A percentile compares a stretch with the other conserved stretches of the same genome.
phyloP scores from a whole-genome alignment of 1,140 invertebrate genomes.

The Euborellia annulipes region DNA sequence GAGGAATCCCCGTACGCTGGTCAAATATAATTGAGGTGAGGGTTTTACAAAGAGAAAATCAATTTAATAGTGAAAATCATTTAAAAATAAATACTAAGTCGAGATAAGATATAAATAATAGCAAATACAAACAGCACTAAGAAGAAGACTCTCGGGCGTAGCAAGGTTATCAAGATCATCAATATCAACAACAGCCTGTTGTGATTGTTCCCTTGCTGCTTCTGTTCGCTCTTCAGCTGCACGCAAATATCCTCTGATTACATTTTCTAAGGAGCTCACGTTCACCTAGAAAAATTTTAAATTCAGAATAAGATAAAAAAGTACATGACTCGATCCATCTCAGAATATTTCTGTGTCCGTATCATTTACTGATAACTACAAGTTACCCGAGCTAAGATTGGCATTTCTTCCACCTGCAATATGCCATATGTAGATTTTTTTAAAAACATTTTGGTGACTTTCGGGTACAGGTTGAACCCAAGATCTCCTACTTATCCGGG shows the following conservation, averaged over 20 bases:
- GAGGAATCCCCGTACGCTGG: too few relatives aligned
- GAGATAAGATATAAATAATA: too few relatives aligned
- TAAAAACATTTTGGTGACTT: background rate
- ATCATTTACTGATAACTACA: background rate
- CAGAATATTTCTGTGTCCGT: background rate
- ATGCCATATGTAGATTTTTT: background rate
- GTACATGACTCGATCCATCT: background rate
- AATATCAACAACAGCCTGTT: conserved; percentile 78
- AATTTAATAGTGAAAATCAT: background rate
- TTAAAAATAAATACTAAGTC: conserved; percentile 22
- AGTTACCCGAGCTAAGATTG: background rate
- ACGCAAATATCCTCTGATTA: conserved; percentile 79
- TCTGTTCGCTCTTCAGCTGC: conserved; percentile 94
- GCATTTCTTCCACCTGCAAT: background rate
- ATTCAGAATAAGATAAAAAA: conserved; percentile 6
- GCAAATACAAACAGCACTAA: too few relatives aligned
- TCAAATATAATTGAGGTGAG: too few relatives aligned
- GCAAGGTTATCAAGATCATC: conserved; percentile 96
- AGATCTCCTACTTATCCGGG: too few relatives aligned
- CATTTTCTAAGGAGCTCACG: conserved; percentile 86
- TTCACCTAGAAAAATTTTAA: conserved; percentile 42
- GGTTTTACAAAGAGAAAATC: background rate
- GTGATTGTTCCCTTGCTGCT: conserved; percentile 81
- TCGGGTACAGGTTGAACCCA: too few relatives aligned
- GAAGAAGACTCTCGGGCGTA: conserved; percentile 90